Evolutionary conservation across 2,888 invertebrate species (phyloP).

Genomic region (Synanthedon formicaeformis): DNA sequence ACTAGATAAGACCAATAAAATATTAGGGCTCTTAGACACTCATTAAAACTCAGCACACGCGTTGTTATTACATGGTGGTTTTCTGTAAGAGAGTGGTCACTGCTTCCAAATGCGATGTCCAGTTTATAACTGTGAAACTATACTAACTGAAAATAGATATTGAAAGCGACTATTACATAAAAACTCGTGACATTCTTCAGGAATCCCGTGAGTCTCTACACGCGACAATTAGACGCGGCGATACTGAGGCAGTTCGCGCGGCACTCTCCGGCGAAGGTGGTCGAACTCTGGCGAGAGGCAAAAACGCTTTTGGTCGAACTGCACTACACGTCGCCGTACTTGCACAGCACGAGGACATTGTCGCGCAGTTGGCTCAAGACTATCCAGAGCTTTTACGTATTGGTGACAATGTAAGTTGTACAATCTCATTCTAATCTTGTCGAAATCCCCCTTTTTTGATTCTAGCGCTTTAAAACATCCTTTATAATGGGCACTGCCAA

Average conservation of each 20-base stretch:
- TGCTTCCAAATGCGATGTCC: too few species aligned
- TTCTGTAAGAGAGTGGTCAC: too few species aligned
- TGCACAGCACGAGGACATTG: constrained; percentile 84
- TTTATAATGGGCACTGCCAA: too few species aligned
- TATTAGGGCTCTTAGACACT: too few species aligned
- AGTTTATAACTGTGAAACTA: too few species aligned
- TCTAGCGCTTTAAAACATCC: too few species aligned
- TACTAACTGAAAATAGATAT: too few species aligned
- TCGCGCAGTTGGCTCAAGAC: constrained; percentile 78
- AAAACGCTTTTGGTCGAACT: constrained; percentile 80
- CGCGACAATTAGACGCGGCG: constrained; percentile 74
- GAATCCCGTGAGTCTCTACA: constrained; percentile 84
- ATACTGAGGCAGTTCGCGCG: constrained; percentile 70
- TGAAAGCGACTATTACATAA: too few species aligned
- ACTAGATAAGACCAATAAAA: too few species aligned
- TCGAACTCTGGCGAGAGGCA: constrained; percentile 48
- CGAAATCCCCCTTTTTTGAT: neutral
- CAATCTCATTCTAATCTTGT: neutral
- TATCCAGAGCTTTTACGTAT: constrained; percentile 80
- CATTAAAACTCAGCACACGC: too few species aligned
- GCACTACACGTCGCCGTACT: constrained; percentile 89
- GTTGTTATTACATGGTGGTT: too few species aligned
- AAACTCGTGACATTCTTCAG: constrained; percentile 39
- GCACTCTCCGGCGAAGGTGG: constrained; percentile 67
- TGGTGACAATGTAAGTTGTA: constrained; percentile 83